Percentiles rank a stretch among this genome's conserved stretches.
phyloP scores from a whole-genome alignment of 2,888 invertebrate species.

The Odontocolon sp. region DNA sequence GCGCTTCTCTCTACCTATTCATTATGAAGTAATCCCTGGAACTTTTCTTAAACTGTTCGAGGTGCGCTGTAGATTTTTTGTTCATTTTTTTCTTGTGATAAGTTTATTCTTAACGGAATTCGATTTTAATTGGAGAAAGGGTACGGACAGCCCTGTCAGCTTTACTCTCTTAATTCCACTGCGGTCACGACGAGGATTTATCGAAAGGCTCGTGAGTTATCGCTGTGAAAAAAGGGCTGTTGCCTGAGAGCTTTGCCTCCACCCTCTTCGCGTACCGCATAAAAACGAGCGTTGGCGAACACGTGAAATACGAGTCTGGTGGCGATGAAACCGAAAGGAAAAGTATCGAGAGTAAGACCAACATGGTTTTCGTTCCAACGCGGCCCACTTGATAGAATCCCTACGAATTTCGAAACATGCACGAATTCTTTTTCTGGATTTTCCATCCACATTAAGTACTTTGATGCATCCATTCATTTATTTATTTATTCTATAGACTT shows the following conservation, averaged over 20 bases:
- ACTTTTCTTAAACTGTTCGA: background rate
- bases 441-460: constrained; percentile 21
- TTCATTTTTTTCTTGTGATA: background rate
- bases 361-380: constrained; percentile 17
- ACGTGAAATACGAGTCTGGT: constrained; percentile 50
- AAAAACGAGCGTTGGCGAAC: constrained; percentile 37
- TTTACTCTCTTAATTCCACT: constrained; percentile 25
- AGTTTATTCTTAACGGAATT: background rate
- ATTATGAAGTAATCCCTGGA: background rate
- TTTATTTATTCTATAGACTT: background rate
- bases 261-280: constrained; percentile 6
- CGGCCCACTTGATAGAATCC: constrained; percentile 5
- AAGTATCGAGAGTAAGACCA: constrained; percentile 11
- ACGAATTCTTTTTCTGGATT: constrained; percentile 28
- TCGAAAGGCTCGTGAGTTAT: constrained; percentile 39
- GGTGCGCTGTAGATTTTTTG: background rate
- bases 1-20: background rate
- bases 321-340: constrained; percentile 23
- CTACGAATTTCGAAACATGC: constrained; percentile 34
- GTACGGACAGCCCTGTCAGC: background rate
- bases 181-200: constrained; percentile 25
- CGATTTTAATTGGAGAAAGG: constrained; percentile 37
- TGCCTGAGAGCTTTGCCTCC: constrained; percentile 7
- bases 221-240: constrained; percentile 3
- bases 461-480: background rate